phyloP scores from a whole-genome alignment of 2,797 vertebrate genomes.

The Microctenopoma steveboyesi region DNA sequence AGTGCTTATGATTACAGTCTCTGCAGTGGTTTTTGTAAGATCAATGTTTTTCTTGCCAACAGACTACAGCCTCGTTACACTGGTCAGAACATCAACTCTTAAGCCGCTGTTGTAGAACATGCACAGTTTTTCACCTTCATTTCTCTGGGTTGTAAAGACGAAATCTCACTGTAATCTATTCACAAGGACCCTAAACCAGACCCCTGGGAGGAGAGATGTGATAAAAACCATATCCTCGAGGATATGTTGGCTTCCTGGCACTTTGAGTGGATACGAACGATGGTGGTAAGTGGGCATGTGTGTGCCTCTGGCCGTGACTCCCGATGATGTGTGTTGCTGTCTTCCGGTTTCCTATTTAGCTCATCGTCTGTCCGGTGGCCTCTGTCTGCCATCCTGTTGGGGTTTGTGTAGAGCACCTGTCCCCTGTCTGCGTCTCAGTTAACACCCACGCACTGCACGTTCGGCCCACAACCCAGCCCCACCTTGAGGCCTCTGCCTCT shows the following conservation, averaged over 20 bases:
- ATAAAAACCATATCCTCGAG: conserved; percentile 86
- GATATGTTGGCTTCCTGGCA: conserved; percentile 89
- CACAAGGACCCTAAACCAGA: conserved; percentile 85
- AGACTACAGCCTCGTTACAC: conserved; percentile 10
- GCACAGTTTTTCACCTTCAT: conserved; percentile 43
- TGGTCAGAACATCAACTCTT: conserved; percentile 23
- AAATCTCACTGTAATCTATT: conserved; percentile 81
- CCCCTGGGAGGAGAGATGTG: conserved; percentile 80
- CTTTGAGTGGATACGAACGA: conserved; percentile 87
- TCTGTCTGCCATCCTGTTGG: conserved; percentile 60
- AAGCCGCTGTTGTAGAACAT: conserved; percentile 34
- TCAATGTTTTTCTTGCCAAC: conserved; percentile 26
- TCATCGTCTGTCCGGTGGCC: conserved; percentile 72
- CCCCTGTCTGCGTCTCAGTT: conserved; percentile 60
- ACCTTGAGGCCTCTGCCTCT: conserved; percentile 40
- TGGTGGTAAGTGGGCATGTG: conserved; percentile 86
- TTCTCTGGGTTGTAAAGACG: conserved; percentile 69
- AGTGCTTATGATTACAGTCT: conserved; percentile 22
- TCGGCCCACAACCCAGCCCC: conserved; percentile 48
- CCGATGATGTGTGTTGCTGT: conserved; percentile 68
- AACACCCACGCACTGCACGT: conserved; percentile 66
- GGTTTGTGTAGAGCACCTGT: conserved; percentile 60
- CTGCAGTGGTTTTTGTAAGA: conserved; percentile 29
- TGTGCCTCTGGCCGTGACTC: conserved; percentile 68
- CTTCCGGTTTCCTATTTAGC: conserved; percentile 64